Conservation (phyloP, 2,888 invertebrate species). For the Parelbella ahira region DNA sequence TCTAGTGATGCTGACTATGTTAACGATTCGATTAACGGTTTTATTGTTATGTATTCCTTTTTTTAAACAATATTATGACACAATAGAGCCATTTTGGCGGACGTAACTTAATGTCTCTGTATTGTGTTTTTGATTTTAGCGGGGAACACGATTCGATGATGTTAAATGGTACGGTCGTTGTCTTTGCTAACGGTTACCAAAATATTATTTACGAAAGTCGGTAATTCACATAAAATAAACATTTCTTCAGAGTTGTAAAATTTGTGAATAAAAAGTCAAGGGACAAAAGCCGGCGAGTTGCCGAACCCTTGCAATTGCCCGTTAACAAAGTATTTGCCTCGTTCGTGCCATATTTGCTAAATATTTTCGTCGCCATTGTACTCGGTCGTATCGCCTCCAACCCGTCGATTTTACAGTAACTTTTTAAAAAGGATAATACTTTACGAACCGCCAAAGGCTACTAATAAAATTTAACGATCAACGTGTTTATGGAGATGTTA, state of each 20-base stretch:
- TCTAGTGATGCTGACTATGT: too few relatives aligned
- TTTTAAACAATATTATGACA: too few relatives aligned
- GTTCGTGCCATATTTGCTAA: constrained; percentile 52
- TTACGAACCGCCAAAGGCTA: constrained; percentile 66
- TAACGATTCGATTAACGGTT: too few relatives aligned
- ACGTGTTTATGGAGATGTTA: constrained; percentile 60
- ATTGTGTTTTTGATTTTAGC: too few relatives aligned
- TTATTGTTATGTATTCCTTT: too few relatives aligned
- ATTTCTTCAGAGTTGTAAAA: constrained; percentile 53
- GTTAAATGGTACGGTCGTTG: too few relatives aligned
- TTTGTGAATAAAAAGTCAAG: constrained; percentile 48
- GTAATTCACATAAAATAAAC: constrained; percentile 36
- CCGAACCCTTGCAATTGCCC: constrained; percentile 70
- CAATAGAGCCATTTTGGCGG: too few relatives aligned
- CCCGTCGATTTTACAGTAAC: constrained; percentile 55
- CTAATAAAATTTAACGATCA: constrained; percentile 57
- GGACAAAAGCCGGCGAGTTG: constrained; percentile 56
- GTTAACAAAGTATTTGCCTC: constrained; percentile 52
- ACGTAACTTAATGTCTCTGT: too few relatives aligned
- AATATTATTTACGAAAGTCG: too few relatives aligned
- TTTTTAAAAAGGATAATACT: constrained; percentile 47
- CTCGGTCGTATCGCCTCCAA: constrained; percentile 45
- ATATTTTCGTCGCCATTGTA: constrained; percentile 52
- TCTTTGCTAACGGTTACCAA: too few relatives aligned
- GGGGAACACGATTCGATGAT: too few relatives aligned